Evolutionary conservation across 2,888 invertebrate genomes (phyloP).

Genomic region (Drosophila algonquin): DNA sequence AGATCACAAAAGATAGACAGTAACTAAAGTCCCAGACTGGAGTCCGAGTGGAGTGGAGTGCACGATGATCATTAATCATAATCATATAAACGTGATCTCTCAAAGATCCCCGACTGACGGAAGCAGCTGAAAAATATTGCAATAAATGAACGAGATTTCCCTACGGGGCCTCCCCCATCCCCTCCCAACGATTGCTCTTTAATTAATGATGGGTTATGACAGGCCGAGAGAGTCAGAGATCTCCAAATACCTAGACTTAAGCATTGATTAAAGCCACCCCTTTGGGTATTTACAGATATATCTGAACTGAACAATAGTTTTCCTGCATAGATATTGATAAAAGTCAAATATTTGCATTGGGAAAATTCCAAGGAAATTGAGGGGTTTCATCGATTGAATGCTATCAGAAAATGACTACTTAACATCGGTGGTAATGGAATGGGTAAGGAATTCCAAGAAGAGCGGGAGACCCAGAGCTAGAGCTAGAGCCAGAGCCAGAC

Average conservation of each 20-base stretch:
- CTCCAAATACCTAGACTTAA: constrained; percentile 16
- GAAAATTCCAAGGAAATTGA: constrained; percentile 40
- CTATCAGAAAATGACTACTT: constrained; percentile 82
- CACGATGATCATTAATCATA: constrained; percentile 50
- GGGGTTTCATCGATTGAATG: constrained; percentile 1
- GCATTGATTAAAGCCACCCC: constrained; percentile 19
- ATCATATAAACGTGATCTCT: constrained; percentile 40
- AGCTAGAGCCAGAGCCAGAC: constrained; percentile 8
- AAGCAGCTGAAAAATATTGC: constrained; percentile 60
- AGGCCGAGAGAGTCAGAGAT: constrained; percentile 35
- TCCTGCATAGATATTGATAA: constrained; percentile 39
- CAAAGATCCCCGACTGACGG: constrained; percentile 43
- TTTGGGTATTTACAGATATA: constrained; percentile 59
- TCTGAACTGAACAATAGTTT: constrained; percentile 12
- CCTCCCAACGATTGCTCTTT: constrained; percentile 11
- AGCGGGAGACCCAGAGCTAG: constrained; percentile 41
- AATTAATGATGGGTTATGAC: constrained; percentile 76
- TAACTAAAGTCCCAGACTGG: constrained; percentile 34
- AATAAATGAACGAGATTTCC: constrained; percentile 37
- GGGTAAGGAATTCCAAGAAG: constrained; percentile 64
- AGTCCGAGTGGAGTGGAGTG: background rate
- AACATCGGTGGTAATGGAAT: constrained; percentile 60
- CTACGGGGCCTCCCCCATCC: constrained; percentile 6
- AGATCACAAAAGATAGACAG: constrained; percentile 34
- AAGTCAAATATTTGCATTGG: constrained; percentile 54